Evolutionary conservation across 2,888 invertebrate species (phyloP).

Genomic region (Acanthosepion pharaonis): DNA sequence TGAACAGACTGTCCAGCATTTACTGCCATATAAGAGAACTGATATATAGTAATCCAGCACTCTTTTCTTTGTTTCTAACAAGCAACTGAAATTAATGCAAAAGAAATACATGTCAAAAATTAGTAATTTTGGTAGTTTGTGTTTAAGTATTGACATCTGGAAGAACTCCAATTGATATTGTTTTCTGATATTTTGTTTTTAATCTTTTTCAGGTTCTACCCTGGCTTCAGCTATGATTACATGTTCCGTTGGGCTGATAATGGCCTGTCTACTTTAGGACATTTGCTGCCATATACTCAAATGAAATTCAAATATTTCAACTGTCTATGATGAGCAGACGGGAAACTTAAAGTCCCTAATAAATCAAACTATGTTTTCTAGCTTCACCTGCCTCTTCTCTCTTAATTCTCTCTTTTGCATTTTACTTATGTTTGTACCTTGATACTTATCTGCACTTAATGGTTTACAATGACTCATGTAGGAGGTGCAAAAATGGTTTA

Average conservation of each 20-base stretch:
- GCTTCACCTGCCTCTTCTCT: neutral
- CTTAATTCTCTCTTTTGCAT: neutral
- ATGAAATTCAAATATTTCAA: slow-evolving; percentile 22
- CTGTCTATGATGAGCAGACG: neutral
- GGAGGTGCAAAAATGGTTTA: too few species aligned
- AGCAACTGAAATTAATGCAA: too few species aligned
- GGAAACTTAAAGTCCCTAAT: neutral
- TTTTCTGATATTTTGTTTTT: neutral
- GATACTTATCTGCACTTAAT: too few species aligned
- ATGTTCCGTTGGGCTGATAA: neutral
- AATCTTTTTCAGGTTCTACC: neutral
- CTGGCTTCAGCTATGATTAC: neutral
- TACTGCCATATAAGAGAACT: too few species aligned
- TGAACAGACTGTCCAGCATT: too few species aligned
- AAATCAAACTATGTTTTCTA: neutral
- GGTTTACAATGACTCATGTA: too few species aligned
- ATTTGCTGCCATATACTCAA: neutral
- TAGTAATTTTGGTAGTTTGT: too few species aligned
- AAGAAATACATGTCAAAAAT: too few species aligned
- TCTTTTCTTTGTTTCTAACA: too few species aligned
- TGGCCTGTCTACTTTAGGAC: neutral
- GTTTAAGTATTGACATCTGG: neutral
- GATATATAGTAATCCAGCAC: too few species aligned
- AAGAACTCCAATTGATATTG: neutral
- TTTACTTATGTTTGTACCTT: too few species aligned